These are phyloP conservation scores for Mormyrus proboscirostris DNA, from an alignment of 2,797 vertebrate genomes.

Conservation along the genomic window DNA sequence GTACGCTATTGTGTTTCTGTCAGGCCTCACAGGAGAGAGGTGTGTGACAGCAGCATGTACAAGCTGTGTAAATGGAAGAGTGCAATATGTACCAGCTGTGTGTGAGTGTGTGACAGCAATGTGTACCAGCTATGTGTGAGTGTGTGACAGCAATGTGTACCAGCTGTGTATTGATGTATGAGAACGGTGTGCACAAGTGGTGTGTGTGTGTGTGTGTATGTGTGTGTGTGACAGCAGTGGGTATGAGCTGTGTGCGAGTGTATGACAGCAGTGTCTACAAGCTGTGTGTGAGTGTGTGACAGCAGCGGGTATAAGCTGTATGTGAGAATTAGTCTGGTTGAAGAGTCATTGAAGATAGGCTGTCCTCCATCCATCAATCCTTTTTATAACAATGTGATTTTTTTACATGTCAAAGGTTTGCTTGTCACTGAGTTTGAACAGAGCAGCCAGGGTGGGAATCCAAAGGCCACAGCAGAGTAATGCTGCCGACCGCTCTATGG, in stretches of 20 bases:
- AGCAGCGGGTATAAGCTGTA: not conserved
- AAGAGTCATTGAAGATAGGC: not conserved
- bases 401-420: not conserved
- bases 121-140: not conserved
- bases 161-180: not conserved
- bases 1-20: slow-evolving; percentile 12
- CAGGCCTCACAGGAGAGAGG: not conserved
- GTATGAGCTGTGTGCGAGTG: not conserved
- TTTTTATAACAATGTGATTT: not conserved
- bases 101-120: not conserved
- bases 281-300: not conserved
- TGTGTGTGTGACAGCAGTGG: not conserved
- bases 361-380: not conserved
- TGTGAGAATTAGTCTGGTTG: not conserved
- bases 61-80: not conserved
- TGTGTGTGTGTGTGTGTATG: not conserved
- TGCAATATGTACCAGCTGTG: too few relatives aligned
- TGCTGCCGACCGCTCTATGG: not conserved
- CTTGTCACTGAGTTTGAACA: not conserved
- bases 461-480: not conserved
- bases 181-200: too few relatives aligned
- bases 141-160: not conserved
- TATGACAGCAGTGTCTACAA: not conserved
- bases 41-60: not conserved
- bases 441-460: not conserved